Evolutionary conservation across 2,113 vertebrate species (phyloP).

Genomic region (Galeopterus variegatus): DNA sequence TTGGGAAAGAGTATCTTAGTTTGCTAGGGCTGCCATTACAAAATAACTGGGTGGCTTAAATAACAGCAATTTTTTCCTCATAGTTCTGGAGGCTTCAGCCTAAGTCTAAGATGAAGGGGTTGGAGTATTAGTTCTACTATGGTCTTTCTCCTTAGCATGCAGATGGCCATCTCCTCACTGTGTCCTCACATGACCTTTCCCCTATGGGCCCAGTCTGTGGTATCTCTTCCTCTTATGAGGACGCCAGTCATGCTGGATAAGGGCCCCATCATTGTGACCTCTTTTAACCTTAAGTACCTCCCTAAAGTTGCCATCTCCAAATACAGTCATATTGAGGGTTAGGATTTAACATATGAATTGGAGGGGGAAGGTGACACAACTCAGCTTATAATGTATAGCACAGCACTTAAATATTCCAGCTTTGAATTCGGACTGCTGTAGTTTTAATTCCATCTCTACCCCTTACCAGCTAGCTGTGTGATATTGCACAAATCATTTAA

Average conservation of each 20-base stretch:
- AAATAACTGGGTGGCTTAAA: background rate
- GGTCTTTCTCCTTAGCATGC: background rate
- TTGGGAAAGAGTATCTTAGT: background rate
- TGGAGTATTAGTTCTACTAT: background rate
- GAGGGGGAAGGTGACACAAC: accelerated
- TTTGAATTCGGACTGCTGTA: background rate
- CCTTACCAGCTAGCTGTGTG: background rate
- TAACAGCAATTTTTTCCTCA: background rate
- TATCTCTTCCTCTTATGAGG: background rate
- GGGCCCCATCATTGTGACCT: background rate
- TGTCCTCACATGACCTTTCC: background rate
- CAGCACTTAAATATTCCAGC: too few relatives aligned
- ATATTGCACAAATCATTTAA: background rate
- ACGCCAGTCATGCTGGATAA: background rate
- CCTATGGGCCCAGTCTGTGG: accelerated
- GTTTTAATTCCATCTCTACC: background rate
- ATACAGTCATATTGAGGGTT: background rate
- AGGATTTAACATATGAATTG: background rate
- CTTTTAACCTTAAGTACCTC: background rate
- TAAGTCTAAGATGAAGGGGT: background rate
- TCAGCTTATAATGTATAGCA: background rate
- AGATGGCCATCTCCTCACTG: accelerated
- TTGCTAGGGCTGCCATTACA: background rate
- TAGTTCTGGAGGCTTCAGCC: background rate
- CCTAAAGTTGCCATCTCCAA: background rate